Evolutionary conservation across 2,113 vertebrate species (phyloP), one percentile per base, ranked within the genome.

Genomic region (Tricholaema leucomelas): DNA sequence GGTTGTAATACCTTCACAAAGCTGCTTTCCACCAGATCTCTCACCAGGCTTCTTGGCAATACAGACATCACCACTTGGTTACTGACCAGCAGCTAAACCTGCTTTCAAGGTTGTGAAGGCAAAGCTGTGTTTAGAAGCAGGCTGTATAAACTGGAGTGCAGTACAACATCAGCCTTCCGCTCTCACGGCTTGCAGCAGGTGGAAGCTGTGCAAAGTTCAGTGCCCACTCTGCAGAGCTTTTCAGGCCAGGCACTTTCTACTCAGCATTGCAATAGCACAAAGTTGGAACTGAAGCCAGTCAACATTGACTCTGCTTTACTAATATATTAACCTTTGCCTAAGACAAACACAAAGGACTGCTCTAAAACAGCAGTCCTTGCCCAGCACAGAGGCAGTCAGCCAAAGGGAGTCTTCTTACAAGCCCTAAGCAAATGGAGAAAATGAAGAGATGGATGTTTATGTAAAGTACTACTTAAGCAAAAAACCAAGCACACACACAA

Each of bases 381-480:
- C 94, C 95, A 95, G 92, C 81, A 92, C 63, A 89, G 66, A 81
- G 52, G 52, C 85, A 75, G 81, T 76, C 87, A 78, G 52, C 90
- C 94, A 95, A 94, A 90, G n/a, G 74, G 40, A 96, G 74, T 50
- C 36, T 94, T 96, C 94, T 94, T 94, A 91, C 78, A 46, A 95
- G 63, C 90, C 84, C 60, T 95, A 96, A 97, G 82, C 67, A 93
- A 91, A 87, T 61, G 75, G 87, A 92, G 90, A 94, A 93, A 94
- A 97, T 96, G 94, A 97, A 97, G 96, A 97, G 76, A 94, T 94
- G n/a, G 97, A 94, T 94, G 91, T 97, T 97, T 95, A 87, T 97
- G 94, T 96, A 95, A 95, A 96, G 94, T 94, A 91, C 90, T 98
- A 96, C 97, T 97, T 97, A 97, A 97, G 92, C 85, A 73, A 94